Evolutionary conservation across 2,113 vertebrate genomes (phyloP).

Genomic region (Clarias gariepinus): DNA sequence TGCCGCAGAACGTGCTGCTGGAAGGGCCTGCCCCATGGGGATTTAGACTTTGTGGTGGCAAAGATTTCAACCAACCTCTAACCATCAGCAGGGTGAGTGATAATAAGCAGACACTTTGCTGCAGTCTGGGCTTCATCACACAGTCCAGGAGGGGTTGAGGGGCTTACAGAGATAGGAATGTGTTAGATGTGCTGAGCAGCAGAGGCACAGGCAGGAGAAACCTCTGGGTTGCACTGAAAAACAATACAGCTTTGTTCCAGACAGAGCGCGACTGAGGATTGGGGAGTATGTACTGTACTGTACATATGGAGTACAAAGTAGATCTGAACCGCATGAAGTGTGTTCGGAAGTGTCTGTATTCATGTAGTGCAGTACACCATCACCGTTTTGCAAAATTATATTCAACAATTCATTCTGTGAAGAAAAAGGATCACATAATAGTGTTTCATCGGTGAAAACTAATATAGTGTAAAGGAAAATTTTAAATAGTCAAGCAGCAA

Average conservation of each 20-base stretch:
- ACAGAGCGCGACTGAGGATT: not conserved
- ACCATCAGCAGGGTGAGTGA: slow-evolving; percentile 92
- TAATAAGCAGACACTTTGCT: slow-evolving; percentile 4
- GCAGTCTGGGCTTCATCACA: slow-evolving; percentile 28
- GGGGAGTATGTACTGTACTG: not conserved
- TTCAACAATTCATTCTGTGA: not conserved
- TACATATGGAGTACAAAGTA: not conserved
- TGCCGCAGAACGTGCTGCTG: slow-evolving; percentile 88
- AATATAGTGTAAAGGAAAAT: not conserved
- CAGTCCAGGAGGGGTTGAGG: slow-evolving; percentile 11
- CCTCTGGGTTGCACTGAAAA: slow-evolving; percentile 26
- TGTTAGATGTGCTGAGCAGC: slow-evolving; percentile 29
- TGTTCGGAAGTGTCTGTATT: not conserved
- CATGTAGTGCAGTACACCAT: not conserved
- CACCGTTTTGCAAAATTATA: not conserved
- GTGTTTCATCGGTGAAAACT: too few species aligned
- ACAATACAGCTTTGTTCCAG: slow-evolving; percentile 25
- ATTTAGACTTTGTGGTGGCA: slow-evolving; percentile 90
- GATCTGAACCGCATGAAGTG: not conserved
- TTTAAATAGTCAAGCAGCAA: not conserved
- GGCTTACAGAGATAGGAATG: slow-evolving; percentile 32
- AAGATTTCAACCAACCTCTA: slow-evolving; percentile 95
- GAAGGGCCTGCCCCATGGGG: slow-evolving; percentile 94
- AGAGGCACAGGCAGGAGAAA: slow-evolving; percentile 32
- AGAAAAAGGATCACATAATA: not conserved